Base-by-base conservation (phyloP, 2,888 invertebrate genomes). In the Macrostomum cliftonense region DNA sequence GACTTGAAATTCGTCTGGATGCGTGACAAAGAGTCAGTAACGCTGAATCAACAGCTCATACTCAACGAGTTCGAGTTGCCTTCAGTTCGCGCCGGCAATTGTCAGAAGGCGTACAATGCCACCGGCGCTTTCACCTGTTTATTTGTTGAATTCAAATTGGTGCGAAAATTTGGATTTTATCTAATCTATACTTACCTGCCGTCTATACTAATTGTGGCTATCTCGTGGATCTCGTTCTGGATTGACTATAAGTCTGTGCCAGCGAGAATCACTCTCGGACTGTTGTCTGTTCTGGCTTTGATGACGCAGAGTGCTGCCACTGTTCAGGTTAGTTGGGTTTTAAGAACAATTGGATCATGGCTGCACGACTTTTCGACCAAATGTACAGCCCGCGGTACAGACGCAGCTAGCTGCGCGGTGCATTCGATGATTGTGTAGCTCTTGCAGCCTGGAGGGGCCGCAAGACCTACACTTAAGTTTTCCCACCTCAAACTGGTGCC, bases 151-250 rank as follows among this genome's bases (percentile, higher is more conserved):
- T 43, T 51, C 37, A n/a, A n/a, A 17, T 38, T 51, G 19, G 40
- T 21, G 36, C n/a, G 51, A 43, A 51, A 51, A 37, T 51, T 51
- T 39, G 45, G 51, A n/a, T 51, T 51, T 42, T 51, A 51, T 51
- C 43, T 51, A 20, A 51, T 49, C 12, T 51, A 51, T 38, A 49
- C 51, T 1, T 51, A 51, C 43, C 38, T 51, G 17, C 51, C 51
- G 9, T 50, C 49, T 20, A 37, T 51, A 2, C 42, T 51, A 12
- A 49, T 51, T n/a, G 43, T 51, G 13, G 43, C 39, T 13, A 44
- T 51, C 19, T 42, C 42, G 11, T 51, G 51, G 51, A 37, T 51
- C n/a, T 51, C 51, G 13, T 51, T 51, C 45, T 50, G 43, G 36
- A 51, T 51, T 37, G 51, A 51, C 39, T 43, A 51, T 19, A 42